phyloP scores from a whole-genome alignment of 2,797 vertebrate species.

The Darevskia nairensis region DNA sequence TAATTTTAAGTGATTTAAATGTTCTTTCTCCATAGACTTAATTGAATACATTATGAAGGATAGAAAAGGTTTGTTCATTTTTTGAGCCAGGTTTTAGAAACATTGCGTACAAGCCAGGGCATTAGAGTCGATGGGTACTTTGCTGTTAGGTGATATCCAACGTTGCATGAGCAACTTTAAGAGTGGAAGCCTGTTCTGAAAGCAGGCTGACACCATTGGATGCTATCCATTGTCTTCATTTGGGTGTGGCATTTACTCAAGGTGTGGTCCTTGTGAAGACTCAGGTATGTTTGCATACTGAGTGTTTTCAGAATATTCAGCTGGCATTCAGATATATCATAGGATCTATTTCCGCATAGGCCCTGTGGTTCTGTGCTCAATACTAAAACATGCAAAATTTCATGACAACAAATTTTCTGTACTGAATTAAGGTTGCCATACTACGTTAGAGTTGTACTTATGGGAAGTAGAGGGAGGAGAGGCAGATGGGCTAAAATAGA shows the following conservation, averaged over 20 bases:
- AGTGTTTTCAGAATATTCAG: not conserved
- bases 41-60: not conserved
- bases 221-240: not conserved
- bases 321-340: not conserved
- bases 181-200: too few species aligned
- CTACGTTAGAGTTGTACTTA: not conserved
- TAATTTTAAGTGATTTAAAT: not conserved
- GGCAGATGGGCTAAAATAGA: not conserved
- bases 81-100: not conserved
- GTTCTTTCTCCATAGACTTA: not conserved
- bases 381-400: not conserved
- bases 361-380: not conserved
- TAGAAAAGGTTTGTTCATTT: not conserved
- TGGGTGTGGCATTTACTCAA: not conserved
- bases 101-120: not conserved
- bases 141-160: too few species aligned
- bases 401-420: not conserved
- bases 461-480: not conserved
- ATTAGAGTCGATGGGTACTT: too few species aligned
- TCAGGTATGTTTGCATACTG: not conserved
- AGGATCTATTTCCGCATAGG: not conserved
- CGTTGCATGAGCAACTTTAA: too few species aligned
- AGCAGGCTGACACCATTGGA: not conserved
- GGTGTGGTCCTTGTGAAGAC: not conserved
- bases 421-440: not conserved